phyloP scores from a whole-genome alignment of 2,113 vertebrate genomes.

The Castor canadensis region DNA sequence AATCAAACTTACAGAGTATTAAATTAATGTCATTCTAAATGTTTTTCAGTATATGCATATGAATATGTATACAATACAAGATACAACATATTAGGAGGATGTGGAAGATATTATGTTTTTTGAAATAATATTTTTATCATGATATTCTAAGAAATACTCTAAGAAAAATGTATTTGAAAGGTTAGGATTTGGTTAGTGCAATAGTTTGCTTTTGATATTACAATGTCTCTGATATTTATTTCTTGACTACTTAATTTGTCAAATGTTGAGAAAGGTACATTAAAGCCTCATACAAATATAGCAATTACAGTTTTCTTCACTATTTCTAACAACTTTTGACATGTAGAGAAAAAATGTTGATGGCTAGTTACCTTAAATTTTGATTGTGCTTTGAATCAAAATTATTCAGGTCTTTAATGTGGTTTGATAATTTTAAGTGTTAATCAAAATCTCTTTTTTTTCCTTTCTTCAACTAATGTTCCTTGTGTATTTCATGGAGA shows the following conservation, averaged over 20 bases:
- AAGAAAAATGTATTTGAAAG: constrained; percentile 11
- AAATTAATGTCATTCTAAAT: not conserved
- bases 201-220: not conserved
- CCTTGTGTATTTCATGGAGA: not conserved
- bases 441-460: not conserved
- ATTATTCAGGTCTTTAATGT: not conserved
- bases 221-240: not conserved
- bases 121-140: not conserved
- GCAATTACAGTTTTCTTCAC: not conserved
- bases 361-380: not conserved
- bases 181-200: not conserved
- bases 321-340: not conserved
- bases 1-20: not conserved
- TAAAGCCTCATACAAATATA: not conserved
- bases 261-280: not conserved
- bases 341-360: fast-evolving
- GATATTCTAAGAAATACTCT: not conserved
- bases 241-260: not conserved
- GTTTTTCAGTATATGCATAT: not conserved
- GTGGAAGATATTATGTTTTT: not conserved
- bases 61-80: not conserved
- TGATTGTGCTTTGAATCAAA: not conserved
- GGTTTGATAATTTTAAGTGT: not conserved
- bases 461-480: not conserved
- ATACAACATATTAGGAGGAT: not conserved